Conservation (phyloP, 2,797 vertebrate species). For the Rhabdophis nuchalis region DNA sequence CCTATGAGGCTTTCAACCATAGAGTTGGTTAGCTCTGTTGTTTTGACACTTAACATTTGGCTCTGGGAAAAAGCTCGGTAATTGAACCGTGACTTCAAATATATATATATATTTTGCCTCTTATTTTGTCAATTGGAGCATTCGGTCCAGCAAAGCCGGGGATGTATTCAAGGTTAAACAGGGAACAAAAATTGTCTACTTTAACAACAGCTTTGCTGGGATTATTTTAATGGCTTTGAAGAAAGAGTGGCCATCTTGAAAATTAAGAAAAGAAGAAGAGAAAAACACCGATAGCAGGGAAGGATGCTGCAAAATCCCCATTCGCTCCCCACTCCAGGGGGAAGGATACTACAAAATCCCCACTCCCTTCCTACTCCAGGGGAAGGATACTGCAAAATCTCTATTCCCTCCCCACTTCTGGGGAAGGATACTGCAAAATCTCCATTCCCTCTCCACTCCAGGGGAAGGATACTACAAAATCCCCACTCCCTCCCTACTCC, state of each 20-base stretch:
- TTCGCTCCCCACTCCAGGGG: too few species aligned
- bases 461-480: too few species aligned
- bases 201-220: not conserved
- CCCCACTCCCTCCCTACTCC: too few species aligned
- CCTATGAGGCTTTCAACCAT: constrained; percentile 24
- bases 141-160: not conserved
- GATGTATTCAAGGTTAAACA: not conserved
- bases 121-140: not conserved
- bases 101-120: not conserved
- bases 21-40: constrained; percentile 37
- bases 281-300: not conserved
- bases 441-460: too few species aligned
- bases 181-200: not conserved
- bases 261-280: not conserved
- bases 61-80: constrained; percentile 39
- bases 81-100: constrained; percentile 23
- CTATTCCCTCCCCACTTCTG: too few species aligned
- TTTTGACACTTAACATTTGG: constrained; percentile 43
- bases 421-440: too few species aligned
- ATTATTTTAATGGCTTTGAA: not conserved
- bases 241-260: not conserved
- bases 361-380: too few species aligned
- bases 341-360: too few species aligned
- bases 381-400: too few species aligned
- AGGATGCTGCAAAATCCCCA: too few species aligned